A percentile compares a stretch with the other conserved stretches of the same genome.
Evolutionary conservation across 2,113 vertebrate genomes (phyloP).

Genomic region (Cyprinodon brontotheroides): DNA sequence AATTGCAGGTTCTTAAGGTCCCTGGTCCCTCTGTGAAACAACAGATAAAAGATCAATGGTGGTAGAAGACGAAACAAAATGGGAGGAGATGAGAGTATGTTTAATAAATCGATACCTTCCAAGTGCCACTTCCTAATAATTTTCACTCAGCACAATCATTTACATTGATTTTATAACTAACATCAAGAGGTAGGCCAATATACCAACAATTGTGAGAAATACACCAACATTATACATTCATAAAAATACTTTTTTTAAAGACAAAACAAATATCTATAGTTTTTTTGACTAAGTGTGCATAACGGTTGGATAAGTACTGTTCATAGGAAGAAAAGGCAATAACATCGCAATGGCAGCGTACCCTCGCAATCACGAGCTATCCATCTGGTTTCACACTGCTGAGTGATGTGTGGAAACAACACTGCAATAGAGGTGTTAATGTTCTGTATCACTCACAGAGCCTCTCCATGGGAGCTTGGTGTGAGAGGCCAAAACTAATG

Average conservation of each 20-base stretch:
- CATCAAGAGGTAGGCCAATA: conserved; percentile 6
- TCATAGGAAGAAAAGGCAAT: conserved; percentile 9
- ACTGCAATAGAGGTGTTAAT: conserved; percentile 64
- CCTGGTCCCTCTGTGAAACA: not conserved
- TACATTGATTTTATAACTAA: conserved; percentile 38
- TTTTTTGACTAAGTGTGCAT: conserved; percentile 1
- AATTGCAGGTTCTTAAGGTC: conserved; percentile 29
- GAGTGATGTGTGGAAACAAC: conserved; percentile 65
- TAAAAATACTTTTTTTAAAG: not conserved
- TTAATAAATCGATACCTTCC: conserved; percentile 50
- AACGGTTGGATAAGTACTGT: conserved; percentile 20
- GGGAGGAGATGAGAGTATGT: conserved; percentile 23
- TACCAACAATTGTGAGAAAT: not conserved
- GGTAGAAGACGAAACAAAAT: not conserved
- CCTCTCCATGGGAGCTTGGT: conserved; percentile 46
- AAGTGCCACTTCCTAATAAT: conserved; percentile 46
- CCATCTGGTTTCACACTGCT: conserved; percentile 70
- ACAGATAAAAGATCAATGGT: conserved; percentile 26
- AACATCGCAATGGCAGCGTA: conserved; percentile 20
- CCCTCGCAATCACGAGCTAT: conserved; percentile 43
- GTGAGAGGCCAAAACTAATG: conserved; percentile 38
- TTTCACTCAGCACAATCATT: conserved; percentile 36
- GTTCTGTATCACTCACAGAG: conserved; percentile 63
- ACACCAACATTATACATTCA: not conserved
- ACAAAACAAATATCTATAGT: conserved; percentile 32